phyloP scores from a whole-genome alignment of 2,113 vertebrate genomes.

The Trachemys scripta region DNA sequence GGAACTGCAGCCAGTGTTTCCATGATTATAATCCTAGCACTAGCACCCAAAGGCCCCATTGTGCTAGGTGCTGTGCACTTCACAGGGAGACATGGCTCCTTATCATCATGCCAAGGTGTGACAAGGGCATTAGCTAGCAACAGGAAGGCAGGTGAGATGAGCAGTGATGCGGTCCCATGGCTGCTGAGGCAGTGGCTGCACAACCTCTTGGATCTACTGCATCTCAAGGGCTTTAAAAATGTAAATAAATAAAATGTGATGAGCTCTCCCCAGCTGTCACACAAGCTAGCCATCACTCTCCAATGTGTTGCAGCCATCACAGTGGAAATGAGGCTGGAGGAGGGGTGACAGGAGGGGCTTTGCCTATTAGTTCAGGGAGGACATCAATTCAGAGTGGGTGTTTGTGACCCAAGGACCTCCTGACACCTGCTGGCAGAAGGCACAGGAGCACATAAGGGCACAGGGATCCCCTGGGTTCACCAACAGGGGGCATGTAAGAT shows the following conservation, averaged over 20 bases:
- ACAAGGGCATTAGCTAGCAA: not conserved
- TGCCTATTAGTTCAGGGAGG: not conserved
- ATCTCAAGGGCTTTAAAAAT: not conserved
- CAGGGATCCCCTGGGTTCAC: not conserved
- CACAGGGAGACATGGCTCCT: not conserved
- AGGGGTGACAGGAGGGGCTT: not conserved
- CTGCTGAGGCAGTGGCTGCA: not conserved
- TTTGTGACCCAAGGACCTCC: not conserved
- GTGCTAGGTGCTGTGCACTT: not conserved
- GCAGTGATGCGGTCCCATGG: not conserved
- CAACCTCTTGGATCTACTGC: not conserved
- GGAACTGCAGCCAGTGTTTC: not conserved
- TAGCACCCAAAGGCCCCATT: not conserved
- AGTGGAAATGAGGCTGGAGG: not conserved
- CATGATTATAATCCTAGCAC: not conserved
- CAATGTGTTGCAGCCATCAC: not conserved
- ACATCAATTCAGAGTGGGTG: not conserved
- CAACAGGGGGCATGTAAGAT: not conserved
- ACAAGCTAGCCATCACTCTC: not conserved
- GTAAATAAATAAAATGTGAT: not conserved
- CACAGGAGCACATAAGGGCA: not conserved
- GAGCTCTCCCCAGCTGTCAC: not conserved
- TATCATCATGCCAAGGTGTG: not conserved
- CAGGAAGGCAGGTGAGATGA: not conserved
- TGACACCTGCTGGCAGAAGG: accelerated